These are phyloP conservation scores for Pantherophis guttatus DNA, from an alignment of 2,113 vertebrate genomes.

Conservation along the genomic window DNA sequence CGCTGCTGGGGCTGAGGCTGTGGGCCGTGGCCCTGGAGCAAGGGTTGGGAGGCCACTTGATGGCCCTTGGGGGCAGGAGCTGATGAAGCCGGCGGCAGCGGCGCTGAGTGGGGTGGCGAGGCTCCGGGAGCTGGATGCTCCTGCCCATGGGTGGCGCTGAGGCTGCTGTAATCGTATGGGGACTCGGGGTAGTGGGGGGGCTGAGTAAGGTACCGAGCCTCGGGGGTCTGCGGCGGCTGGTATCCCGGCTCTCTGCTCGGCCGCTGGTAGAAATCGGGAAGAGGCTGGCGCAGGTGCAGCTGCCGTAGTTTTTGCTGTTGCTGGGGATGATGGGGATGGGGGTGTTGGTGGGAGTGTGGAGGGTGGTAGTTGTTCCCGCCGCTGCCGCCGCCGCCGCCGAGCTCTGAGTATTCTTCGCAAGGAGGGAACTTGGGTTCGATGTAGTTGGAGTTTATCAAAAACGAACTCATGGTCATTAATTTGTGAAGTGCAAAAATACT, in stretches of 20 bases:
- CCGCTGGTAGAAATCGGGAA: slow-evolving; percentile 85
- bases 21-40: slow-evolving; percentile 80
- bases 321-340: slow-evolving; percentile 72
- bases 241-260: slow-evolving; percentile 83
- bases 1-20: slow-evolving; percentile 46
- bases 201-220: slow-evolving; percentile 76
- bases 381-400: slow-evolving; percentile 81
- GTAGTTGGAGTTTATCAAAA: slow-evolving; percentile 99
- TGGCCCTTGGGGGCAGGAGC: slow-evolving; percentile 70
- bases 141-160: slow-evolving; percentile 46
- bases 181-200: slow-evolving; percentile 81
- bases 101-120: slow-evolving; percentile 44
- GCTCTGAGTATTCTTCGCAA: slow-evolving; percentile 95
- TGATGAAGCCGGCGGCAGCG: background rate
- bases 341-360: slow-evolving; percentile 78
- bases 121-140: background rate
- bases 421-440: slow-evolving; percentile 97
- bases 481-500: slow-evolving; percentile 99
- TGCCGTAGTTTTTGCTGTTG: slow-evolving; percentile 68
- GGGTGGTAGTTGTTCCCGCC: slow-evolving; percentile 70
- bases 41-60: slow-evolving; percentile 74
- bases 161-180: slow-evolving; percentile 48
- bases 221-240: slow-evolving; percentile 72
- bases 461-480: slow-evolving; percentile 99
- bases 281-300: slow-evolving; percentile 63